Evolutionary conservation across 1,140 invertebrate genomes (phyloP).

Genomic region (Brachionus asplanchnoidis): DNA sequence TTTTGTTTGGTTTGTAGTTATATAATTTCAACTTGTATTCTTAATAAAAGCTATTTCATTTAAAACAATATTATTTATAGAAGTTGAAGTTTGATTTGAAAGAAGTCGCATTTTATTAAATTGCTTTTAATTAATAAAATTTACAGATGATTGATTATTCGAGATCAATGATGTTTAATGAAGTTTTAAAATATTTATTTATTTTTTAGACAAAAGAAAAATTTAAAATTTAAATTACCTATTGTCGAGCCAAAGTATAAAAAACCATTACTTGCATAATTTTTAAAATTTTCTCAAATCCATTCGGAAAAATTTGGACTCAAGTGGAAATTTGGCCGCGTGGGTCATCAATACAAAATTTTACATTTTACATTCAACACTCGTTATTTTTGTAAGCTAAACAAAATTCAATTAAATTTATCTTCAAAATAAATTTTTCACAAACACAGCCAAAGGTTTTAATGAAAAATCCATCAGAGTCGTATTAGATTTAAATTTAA

Average conservation of each 20-base stretch:
- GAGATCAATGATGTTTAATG: not conserved
- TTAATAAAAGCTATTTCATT: not conserved
- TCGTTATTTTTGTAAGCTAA: not conserved
- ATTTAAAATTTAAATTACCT: not conserved
- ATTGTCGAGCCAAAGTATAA: not conserved
- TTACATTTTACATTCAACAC: not conserved
- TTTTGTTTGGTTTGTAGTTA: not conserved
- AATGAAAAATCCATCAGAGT: not conserved
- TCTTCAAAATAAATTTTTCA: not conserved
- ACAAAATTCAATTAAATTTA: not conserved
- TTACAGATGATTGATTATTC: not conserved
- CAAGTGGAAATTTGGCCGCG: too few species aligned
- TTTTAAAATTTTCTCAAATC: not conserved
- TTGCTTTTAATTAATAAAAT: not conserved
- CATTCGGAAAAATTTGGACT: too few species aligned
- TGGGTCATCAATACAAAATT: not conserved
- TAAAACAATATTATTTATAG: not conserved
- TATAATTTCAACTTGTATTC: not conserved
- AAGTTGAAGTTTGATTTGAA: not conserved
- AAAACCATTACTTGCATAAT: not conserved
- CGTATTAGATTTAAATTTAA: not conserved
- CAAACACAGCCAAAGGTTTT: not conserved
- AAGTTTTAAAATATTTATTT: not conserved
- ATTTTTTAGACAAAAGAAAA: not conserved
- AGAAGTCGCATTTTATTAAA: not conserved